Evolutionary conservation across 1,140 invertebrate species (phyloP).

Genomic region (Leucophenga varia): DNA sequence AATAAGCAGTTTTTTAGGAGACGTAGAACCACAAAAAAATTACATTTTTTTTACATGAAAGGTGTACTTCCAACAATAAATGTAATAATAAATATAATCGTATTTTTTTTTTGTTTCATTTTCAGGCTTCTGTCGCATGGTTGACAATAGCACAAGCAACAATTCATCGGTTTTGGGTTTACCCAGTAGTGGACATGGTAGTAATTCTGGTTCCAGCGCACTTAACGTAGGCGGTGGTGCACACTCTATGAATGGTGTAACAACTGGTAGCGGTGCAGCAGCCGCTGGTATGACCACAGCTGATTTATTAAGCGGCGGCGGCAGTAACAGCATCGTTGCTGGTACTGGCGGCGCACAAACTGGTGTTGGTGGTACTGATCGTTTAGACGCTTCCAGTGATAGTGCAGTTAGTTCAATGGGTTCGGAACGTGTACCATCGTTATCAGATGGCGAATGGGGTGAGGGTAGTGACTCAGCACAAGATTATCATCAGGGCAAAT

Average conservation of each 20-base stretch:
- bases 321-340: constrained; percentile 16
- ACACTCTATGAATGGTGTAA: constrained; percentile 50
- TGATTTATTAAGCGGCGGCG: constrained; percentile 35
- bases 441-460: constrained; percentile 87
- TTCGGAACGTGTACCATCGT: constrained; percentile 81
- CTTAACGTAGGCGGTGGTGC: constrained; percentile 17
- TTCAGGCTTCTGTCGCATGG: constrained; percentile 81
- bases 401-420: constrained; percentile 90
- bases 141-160: constrained; percentile 65
- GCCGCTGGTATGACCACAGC: constrained; percentile 44
- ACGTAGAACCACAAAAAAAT: no score
- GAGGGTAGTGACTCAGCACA: constrained; percentile 83
- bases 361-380: constrained; percentile 59
- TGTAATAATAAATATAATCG: no score
- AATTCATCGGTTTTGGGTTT: constrained; percentile 52
- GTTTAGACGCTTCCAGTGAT: constrained; percentile 79
- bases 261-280: constrained; percentile 35
- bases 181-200: constrained; percentile 41
- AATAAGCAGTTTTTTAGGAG: no score
- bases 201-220: constrained; percentile 13
- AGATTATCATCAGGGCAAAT: constrained; percentile 66
- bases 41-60: no score
- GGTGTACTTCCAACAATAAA: no score
- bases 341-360: constrained; percentile 21
- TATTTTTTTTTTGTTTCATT: no score